Conservation (phyloP, 2,113 vertebrate species). For the Steatornis caripensis region DNA sequence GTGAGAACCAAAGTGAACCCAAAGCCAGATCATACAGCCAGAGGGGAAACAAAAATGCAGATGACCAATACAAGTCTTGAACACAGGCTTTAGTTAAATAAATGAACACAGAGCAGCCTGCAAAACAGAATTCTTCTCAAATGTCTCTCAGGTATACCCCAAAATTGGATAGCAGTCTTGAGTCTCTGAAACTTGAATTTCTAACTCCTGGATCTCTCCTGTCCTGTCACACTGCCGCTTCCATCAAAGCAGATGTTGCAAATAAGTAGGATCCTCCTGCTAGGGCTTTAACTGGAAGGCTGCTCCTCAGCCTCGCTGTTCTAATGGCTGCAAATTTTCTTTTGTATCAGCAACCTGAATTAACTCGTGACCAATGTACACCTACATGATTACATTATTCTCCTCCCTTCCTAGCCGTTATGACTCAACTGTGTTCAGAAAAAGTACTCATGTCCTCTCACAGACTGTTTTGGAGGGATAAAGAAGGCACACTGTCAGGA, state of each 20-base stretch:
- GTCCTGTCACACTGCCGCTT: background rate
- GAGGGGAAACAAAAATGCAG: background rate
- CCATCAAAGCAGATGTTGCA: background rate
- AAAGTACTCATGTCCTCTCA: background rate
- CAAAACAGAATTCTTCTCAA: background rate
- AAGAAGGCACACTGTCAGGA: background rate
- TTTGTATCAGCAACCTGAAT: background rate
- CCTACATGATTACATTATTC: background rate
- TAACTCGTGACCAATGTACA: background rate
- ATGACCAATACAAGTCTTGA: background rate
- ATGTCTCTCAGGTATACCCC: background rate
- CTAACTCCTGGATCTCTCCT: background rate
- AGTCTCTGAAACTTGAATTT: background rate
- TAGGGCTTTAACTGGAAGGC: background rate
- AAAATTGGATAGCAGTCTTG: background rate
- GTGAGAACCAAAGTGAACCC: background rate
- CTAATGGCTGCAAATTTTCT: background rate
- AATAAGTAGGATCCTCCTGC: background rate
- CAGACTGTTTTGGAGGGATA: background rate
- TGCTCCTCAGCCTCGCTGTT: background rate
- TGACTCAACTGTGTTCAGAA: background rate
- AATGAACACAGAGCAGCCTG: background rate
- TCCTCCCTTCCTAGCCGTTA: background rate
- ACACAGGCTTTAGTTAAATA: background rate
- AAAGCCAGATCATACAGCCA: background rate